A percentile compares a stretch with the other conserved stretches of the same genome.
phyloP scores from a whole-genome alignment of 2,797 vertebrate species.

The Gymnoscopelus braueri region DNA sequence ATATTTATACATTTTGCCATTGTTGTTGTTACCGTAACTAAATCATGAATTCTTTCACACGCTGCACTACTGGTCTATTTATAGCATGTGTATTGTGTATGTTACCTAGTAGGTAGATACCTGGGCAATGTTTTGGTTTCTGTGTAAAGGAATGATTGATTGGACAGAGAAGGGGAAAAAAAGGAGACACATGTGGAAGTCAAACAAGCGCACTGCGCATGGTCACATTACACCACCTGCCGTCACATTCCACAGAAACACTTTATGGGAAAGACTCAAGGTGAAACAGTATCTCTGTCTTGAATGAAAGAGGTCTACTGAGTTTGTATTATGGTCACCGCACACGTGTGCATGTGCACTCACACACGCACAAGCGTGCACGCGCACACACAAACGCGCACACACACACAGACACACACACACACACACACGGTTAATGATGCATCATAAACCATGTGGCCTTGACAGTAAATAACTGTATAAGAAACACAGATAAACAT shows the following conservation, averaged over 20 bases:
- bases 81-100: neutral
- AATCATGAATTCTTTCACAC: neutral
- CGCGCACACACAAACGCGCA: no score
- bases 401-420: no score
- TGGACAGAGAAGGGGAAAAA: neutral
- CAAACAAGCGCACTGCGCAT: neutral
- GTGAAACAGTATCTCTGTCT: neutral
- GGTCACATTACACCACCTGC: neutral
- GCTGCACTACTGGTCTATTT: constrained; percentile 1
- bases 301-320: no score
- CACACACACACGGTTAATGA: neutral
- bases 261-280: constrained; percentile 3
- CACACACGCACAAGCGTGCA: no score
- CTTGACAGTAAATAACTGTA: no score
- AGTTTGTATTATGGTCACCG: no score
- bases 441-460: neutral
- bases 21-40: no score
- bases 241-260: constrained; percentile 2
- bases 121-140: constrained; percentile 2
- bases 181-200: neutral
- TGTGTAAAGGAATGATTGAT: neutral
- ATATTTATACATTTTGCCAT: no score
- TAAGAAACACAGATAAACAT: neutral
- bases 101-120: constrained; percentile 20
- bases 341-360: no score